Conservation (phyloP, 1,140 invertebrate genomes). For the Scaptomyza pallida region DNA sequence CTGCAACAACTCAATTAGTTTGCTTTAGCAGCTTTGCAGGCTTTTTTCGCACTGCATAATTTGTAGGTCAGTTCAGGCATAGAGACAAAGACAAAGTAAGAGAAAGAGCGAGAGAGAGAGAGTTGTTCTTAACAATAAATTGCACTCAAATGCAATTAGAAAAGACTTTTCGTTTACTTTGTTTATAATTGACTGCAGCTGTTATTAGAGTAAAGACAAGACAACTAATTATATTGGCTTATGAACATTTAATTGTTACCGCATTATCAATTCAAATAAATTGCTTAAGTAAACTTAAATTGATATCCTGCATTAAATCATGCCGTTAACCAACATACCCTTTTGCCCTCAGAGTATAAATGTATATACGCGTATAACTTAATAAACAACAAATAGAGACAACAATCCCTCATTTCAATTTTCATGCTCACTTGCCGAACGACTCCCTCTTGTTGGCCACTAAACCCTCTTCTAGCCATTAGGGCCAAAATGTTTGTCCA, state of each 20-base stretch:
- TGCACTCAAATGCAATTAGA: conserved; percentile 63
- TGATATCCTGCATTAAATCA: too few species aligned
- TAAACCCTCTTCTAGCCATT: conserved; percentile 22
- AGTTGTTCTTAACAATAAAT: conserved; percentile 59
- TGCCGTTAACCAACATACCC: neutral
- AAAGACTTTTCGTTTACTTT: conserved; percentile 31
- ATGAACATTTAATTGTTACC: neutral
- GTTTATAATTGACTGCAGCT: conserved; percentile 18
- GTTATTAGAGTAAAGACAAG: neutral
- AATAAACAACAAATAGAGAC: conserved; percentile 12
- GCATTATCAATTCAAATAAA: neutral
- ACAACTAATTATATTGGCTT: neutral
- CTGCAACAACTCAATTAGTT: conserved; percentile 70
- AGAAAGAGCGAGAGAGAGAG: too few species aligned
- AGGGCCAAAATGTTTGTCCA: conserved; percentile 39
- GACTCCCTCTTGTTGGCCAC: neutral
- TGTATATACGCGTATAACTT: conserved; percentile 6
- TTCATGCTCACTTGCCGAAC: conserved; percentile 42
- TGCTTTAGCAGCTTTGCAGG: conserved; percentile 38
- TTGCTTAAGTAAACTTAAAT: neutral
- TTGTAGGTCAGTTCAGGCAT: conserved; percentile 57
- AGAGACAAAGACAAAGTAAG: too few species aligned
- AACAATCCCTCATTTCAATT: conserved; percentile 46
- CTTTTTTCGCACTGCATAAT: conserved; percentile 69
- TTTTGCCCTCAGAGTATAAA: neutral